Percentiles rank a stretch among this genome's conserved stretches.
These are phyloP conservation scores for Aphis gossypii DNA, from an alignment of 1,140 invertebrate species.

Conservation along the genomic window DNA sequence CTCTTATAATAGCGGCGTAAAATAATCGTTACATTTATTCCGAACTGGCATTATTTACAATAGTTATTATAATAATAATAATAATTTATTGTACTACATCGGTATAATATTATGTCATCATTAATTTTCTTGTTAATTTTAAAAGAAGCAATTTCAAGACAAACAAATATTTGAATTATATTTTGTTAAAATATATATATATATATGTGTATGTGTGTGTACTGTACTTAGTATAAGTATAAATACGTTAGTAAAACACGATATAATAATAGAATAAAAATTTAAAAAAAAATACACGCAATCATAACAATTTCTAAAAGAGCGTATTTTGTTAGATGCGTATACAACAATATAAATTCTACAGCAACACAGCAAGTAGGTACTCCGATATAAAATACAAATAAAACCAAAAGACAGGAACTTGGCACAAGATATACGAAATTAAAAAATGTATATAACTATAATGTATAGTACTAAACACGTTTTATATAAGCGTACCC, in stretches of 20 bases:
- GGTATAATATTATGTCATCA: background rate
- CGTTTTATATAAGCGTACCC: background rate
- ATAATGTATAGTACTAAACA: background rate
- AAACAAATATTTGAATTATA: background rate
- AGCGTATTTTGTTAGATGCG: background rate
- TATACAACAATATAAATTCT: background rate
- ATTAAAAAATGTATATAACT: background rate
- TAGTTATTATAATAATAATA: background rate
- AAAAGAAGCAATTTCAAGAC: background rate
- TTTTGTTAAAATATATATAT: background rate
- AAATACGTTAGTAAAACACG: no score
- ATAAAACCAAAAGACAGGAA: background rate
- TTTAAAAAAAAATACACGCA: background rate
- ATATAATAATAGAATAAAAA: background rate
- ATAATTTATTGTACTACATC: background rate
- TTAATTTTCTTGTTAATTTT: background rate
- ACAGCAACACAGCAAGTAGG: background rate
- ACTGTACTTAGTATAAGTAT: background rate
- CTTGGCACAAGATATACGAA: background rate
- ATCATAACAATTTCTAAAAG: background rate
- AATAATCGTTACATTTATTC: background rate
- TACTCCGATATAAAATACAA: conserved; percentile 15
- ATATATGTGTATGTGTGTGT: no score
- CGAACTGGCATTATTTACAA: background rate
- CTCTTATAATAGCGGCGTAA: background rate